Conservation (phyloP, 2,888 invertebrate genomes). For the Calliopum simillimum region DNA sequence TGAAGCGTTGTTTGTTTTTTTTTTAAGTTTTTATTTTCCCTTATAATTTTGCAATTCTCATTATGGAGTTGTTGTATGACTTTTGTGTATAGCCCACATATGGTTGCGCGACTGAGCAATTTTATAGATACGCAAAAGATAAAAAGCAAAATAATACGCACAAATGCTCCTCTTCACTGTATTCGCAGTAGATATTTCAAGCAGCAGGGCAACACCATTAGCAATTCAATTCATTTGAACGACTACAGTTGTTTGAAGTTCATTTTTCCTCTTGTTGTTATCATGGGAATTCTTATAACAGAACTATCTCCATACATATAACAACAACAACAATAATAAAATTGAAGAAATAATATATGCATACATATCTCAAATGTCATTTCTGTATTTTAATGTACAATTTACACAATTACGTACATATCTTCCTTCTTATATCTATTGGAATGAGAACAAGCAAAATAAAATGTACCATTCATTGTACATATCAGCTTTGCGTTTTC, state of each 20-base stretch:
- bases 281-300: slow-evolving; percentile 25
- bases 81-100: slow-evolving; percentile 23
- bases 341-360: slow-evolving; percentile 15
- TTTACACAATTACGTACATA: slow-evolving; percentile 7
- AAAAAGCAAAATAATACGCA: no score
- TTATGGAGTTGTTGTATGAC: background rate
- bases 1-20: background rate
- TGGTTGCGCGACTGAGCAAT: slow-evolving; percentile 10
- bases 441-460: background rate
- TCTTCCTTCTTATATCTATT: slow-evolving; percentile 9
- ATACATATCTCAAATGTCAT: slow-evolving; percentile 26
- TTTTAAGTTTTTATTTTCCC: background rate
- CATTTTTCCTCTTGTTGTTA: background rate
- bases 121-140: background rate
- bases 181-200: background rate
- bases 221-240: slow-evolving; percentile 14
- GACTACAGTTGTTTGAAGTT: background rate
- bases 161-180: background rate
- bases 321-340: slow-evolving; percentile 22
- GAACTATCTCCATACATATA: no score
- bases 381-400: slow-evolving; percentile 15
- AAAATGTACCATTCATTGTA: background rate
- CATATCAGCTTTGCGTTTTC: no score
- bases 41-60: background rate
- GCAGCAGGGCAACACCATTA: background rate